phyloP scores from a whole-genome alignment of 2,888 invertebrate genomes.

The Andrena haemorrhoa region DNA sequence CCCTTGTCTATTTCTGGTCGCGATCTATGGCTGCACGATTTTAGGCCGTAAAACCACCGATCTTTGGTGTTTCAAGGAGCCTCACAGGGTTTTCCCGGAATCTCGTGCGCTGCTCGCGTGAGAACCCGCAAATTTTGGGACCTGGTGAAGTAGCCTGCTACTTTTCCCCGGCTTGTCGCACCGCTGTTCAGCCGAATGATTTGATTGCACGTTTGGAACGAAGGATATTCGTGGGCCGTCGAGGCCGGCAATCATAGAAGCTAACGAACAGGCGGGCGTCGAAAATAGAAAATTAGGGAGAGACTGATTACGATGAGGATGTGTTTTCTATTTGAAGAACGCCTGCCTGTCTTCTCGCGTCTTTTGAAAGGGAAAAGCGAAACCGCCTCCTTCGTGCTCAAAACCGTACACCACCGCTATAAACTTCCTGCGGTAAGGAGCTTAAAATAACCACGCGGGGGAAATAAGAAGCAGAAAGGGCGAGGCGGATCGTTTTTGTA shows the following conservation, averaged over 20 bases:
- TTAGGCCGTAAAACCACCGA: neutral
- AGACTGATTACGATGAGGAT: conserved; percentile 46
- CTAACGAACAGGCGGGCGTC: conserved; percentile 17
- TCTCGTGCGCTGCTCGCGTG: neutral
- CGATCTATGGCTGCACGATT: conserved; percentile 10
- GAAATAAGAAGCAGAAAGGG: conserved; percentile 63
- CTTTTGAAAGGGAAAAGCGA: conserved; percentile 58
- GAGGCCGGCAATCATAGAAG: neutral
- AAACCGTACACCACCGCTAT: conserved; percentile 70
- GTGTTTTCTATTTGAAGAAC: conserved; percentile 61
- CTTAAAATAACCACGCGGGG: conserved; percentile 74
- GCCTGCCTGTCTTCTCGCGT: conserved; percentile 41
- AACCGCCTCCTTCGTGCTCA: conserved; percentile 58
- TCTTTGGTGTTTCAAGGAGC: neutral
- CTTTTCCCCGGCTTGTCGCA: too few relatives aligned
- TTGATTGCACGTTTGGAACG: neutral
- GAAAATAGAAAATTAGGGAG: conserved; percentile 33
- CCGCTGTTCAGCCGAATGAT: neutral
- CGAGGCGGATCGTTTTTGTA: conserved; percentile 55
- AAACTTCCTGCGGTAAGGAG: conserved; percentile 77
- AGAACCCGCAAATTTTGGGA: neutral
- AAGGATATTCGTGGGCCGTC: neutral
- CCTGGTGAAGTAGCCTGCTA: too few relatives aligned
- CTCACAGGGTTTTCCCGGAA: neutral
- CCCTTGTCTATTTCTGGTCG: neutral